A percentile compares a stretch with the other conserved stretches of the same genome.
Evolutionary conservation across 2,888 invertebrate species (phyloP).

Genomic region (Scotopteryx bipunctaria): DNA sequence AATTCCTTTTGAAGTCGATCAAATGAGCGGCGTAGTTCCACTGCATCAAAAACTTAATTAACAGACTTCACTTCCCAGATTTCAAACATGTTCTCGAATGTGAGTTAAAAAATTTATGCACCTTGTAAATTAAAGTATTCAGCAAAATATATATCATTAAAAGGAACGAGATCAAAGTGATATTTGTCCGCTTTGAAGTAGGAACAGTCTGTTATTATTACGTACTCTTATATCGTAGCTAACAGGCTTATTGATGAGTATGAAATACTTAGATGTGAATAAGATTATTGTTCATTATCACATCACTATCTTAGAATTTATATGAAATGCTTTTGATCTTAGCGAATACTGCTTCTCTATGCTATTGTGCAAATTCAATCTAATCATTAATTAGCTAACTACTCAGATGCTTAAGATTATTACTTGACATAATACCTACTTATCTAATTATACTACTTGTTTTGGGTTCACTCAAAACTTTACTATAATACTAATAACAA

Average conservation of each 20-base stretch:
- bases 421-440: no score
- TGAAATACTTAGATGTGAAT: slow-evolving; percentile 21
- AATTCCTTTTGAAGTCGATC: slow-evolving; percentile 73
- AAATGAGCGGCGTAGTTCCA: slow-evolving; percentile 65
- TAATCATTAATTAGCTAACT: background rate
- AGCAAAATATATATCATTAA: slow-evolving; percentile 59
- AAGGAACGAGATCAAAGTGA: slow-evolving; percentile 70
- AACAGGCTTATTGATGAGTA: slow-evolving; percentile 31
- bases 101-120: slow-evolving; percentile 57
- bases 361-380: background rate
- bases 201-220: slow-evolving; percentile 47
- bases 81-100: slow-evolving; percentile 48
- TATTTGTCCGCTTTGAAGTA: slow-evolving; percentile 66
- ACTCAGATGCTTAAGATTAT: background rate
- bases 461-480: no score
- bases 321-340: slow-evolving; percentile 22
- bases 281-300: slow-evolving; percentile 21
- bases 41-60: slow-evolving; percentile 65
- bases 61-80: slow-evolving; percentile 55
- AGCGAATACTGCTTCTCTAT: background rate
- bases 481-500: no score
- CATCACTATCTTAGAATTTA: slow-evolving; percentile 14
- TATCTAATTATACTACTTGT: no score
- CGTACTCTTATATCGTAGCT: slow-evolving; percentile 30
- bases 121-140: slow-evolving; percentile 64